Conservation (phyloP, 1,140 invertebrate species). For the Paracyclopina nana region DNA sequence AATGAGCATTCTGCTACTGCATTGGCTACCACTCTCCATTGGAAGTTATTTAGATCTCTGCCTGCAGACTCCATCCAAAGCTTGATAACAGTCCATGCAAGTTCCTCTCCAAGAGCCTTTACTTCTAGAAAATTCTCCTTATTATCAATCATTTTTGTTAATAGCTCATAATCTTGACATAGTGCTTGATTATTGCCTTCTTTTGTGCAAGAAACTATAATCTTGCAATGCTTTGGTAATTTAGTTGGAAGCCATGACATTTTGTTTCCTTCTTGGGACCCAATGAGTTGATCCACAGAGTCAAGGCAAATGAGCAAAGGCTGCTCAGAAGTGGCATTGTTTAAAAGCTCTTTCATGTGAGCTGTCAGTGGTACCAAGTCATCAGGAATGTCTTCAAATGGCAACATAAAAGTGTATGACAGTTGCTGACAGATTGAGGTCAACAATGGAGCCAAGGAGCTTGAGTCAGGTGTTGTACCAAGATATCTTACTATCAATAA, state of each 20-base stretch:
- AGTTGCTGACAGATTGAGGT: slow-evolving; percentile 90
- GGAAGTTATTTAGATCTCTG: slow-evolving; percentile 68
- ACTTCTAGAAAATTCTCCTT: slow-evolving; percentile 81
- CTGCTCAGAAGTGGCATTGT: slow-evolving; percentile 52
- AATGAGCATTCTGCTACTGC: slow-evolving; percentile 73
- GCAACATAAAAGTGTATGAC: slow-evolving; percentile 78
- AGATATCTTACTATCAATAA: slow-evolving; percentile 77
- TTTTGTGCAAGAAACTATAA: slow-evolving; percentile 70
- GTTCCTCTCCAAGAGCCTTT: slow-evolving; percentile 65
- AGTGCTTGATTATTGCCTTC: slow-evolving; percentile 66
- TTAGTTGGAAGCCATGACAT: slow-evolving; percentile 86
- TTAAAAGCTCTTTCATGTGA: slow-evolving; percentile 81
- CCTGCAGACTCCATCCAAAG: slow-evolving; percentile 76
- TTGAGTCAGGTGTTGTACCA: slow-evolving; percentile 90
- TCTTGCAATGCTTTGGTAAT: slow-evolving; percentile 73
- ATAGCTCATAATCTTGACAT: slow-evolving; percentile 60
- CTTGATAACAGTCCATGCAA: slow-evolving; percentile 80
- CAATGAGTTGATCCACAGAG: slow-evolving; percentile 86
- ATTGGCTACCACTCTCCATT: slow-evolving; percentile 83
- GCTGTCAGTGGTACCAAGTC: slow-evolving; percentile 85
- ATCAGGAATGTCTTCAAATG: slow-evolving; percentile 81
- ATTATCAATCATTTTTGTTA: slow-evolving; percentile 69
- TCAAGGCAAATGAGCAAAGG: slow-evolving; percentile 74
- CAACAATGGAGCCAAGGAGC: slow-evolving; percentile 73
- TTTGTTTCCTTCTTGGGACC: slow-evolving; percentile 77